Base-by-base conservation (phyloP, 2,113 vertebrate genomes). In the Pipa parva region DNA sequence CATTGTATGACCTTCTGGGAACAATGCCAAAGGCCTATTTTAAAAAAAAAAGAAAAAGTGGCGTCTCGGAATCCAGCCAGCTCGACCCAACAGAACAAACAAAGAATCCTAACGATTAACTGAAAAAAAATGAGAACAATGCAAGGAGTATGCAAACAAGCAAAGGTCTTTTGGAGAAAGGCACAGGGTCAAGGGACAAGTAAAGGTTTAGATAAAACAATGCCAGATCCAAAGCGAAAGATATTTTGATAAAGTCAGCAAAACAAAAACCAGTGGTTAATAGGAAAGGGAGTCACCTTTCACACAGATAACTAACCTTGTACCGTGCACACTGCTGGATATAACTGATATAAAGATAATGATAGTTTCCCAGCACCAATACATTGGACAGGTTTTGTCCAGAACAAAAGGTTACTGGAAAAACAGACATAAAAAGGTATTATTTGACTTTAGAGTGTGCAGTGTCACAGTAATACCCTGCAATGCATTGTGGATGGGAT, bases 71-170 rank as follows among this genome's bases (percentile, higher is more conserved):
- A 33, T 57, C 25, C 25, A 57, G 27, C 42, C 39, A 58, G 22
- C 21, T 18, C 21, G 17, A 42, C 18, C 25, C 27, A 37, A 36
- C 7, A 9, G 21, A 15, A 18, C 2, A 46, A 22, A 58, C 21
- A 33, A 68, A 49, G 54, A 68, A 68, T 59, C 28, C 2, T 4
- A 68, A 59, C 64, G 50, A 68, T 68, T 55, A 59, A 25, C 29
- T 26, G 29, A 13, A 7, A 58, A n/a, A 22, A 56, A 59, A 59
- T 68, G 13, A 31, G 29, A 68, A 51, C 64, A 68, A 68, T 59
- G 29, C 13, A 50, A 59, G 20, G 13, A 33, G 28, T 66, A 31
- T 27, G 48, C 46, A 46, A 66, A 66, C 54, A 58, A 36, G 52
- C 17, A 29, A 12, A 46, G 26, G 42, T 17, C 21, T 15, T 50